Evolutionary conservation across 2,888 invertebrate species (phyloP).

Genomic region (Digitonthophagus gazella): DNA sequence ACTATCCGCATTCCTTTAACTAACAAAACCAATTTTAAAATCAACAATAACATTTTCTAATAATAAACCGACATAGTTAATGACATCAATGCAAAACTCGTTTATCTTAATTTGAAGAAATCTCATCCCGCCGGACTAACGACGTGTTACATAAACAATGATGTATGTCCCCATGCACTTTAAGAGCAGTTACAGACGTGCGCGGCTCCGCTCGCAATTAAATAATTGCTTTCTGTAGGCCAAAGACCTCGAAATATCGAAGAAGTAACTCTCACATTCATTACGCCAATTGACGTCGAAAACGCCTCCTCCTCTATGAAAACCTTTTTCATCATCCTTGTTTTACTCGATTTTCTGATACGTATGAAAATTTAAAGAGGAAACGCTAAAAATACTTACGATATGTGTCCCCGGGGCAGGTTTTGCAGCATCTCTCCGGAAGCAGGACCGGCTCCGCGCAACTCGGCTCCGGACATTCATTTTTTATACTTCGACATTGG

Average conservation of each 20-base stretch:
- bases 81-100: not conserved
- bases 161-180: not conserved
- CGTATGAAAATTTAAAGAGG: not conserved
- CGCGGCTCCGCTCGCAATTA: not conserved
- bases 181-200: not conserved
- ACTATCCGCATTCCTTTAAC: too few relatives aligned
- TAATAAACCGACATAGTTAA: not conserved
- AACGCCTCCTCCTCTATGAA: not conserved
- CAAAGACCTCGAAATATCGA: conserved; percentile 8
- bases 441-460: conserved; percentile 83
- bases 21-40: too few relatives aligned
- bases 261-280: not conserved
- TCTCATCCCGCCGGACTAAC: not conserved
- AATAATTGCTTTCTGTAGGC: conserved; percentile 11
- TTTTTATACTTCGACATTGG: conserved; percentile 87
- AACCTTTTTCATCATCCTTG: not conserved
- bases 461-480: conserved; percentile 83
- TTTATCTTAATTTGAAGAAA: not conserved
- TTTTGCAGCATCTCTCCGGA: conserved; percentile 88
- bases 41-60: too few relatives aligned
- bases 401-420: conserved; percentile 75
- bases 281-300: not conserved
- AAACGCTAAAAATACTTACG: conserved; percentile 42
- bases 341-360: not conserved
- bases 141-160: not conserved